A percentile compares a stretch with the other conserved stretches of the same genome.
phyloP scores from a whole-genome alignment of 2,113 vertebrate species.

The Malaclemys terrapin region DNA sequence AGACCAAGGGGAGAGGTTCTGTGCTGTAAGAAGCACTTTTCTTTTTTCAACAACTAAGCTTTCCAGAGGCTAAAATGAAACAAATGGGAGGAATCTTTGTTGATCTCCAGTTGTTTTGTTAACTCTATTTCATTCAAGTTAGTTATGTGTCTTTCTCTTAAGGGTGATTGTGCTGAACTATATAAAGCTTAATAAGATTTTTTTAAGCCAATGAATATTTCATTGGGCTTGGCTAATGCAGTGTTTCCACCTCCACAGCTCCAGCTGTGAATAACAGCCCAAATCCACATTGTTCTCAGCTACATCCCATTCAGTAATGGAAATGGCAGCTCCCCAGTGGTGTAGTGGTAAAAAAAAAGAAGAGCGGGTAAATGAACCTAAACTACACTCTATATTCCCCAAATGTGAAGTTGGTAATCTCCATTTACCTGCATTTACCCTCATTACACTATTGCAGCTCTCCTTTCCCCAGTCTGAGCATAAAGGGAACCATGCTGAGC shows the following conservation, averaged over 20 bases:
- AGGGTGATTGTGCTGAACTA: not conserved
- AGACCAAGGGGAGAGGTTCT: not conserved
- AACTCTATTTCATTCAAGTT: not conserved
- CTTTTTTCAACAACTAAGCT: not conserved
- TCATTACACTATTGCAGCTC: not conserved
- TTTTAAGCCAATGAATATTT: not conserved
- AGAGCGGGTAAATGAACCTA: not conserved
- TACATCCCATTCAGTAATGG: not conserved
- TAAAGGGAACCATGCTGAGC: accelerated
- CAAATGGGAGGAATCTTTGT: not conserved
- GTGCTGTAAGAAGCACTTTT: not conserved
- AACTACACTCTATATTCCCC: not conserved
- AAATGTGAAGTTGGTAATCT: not conserved
- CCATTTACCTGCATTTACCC: not conserved
- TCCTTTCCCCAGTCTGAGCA: not conserved
- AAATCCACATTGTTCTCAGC: not conserved
- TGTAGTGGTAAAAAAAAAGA: not conserved
- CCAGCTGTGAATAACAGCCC: not conserved
- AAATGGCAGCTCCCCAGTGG: not conserved
- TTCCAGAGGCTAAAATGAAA: conserved; percentile 8
- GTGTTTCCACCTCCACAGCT: not conserved
- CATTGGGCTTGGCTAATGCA: not conserved
- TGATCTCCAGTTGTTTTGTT: not conserved
- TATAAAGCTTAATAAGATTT: not conserved
- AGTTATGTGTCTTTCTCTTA: not conserved